Percentiles rank a stretch among this genome's conserved stretches.
Conservation (phyloP, 2,888 invertebrate species). For the Caenorhabditis angaria region DNA sequence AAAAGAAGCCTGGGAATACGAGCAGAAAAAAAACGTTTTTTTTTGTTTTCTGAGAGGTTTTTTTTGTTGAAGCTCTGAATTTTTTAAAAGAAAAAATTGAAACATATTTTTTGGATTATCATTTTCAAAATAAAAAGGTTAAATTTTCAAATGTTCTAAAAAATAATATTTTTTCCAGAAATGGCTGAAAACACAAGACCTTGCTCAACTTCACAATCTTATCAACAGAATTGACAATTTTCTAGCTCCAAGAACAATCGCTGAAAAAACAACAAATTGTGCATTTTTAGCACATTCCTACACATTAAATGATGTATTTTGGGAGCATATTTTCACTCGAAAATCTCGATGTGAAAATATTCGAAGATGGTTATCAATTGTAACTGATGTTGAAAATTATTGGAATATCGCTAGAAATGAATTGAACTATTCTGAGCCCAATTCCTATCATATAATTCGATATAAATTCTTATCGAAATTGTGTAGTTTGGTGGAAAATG, state of each 20-base stretch:
- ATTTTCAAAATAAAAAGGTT: constrained; percentile 1
- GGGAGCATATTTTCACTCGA: constrained; percentile 34
- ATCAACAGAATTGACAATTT: constrained; percentile 33
- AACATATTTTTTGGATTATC: too few relatives aligned
- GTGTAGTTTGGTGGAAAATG: constrained; percentile 89
- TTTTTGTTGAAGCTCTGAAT: too few relatives aligned
- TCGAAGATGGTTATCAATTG: not conserved
- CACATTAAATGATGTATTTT: constrained; percentile 73
- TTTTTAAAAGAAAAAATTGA: too few relatives aligned
- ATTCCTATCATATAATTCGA: not conserved
- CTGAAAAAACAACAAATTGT: constrained; percentile 76
- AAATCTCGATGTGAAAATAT: constrained; percentile 21
- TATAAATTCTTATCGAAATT: constrained; percentile 72
- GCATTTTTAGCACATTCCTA: constrained; percentile 86
- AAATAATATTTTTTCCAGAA: constrained; percentile 2
- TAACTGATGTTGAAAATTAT: constrained; percentile 3
- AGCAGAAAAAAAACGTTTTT: not conserved
- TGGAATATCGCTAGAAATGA: not conserved
- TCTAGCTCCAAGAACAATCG: constrained; percentile 17
- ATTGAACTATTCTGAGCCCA: not conserved
- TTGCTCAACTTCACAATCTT: constrained; percentile 26
- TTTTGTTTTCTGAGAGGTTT: too few relatives aligned
- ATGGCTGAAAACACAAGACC: constrained; percentile 1
- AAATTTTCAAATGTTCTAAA: constrained; percentile 1
- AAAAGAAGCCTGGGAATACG: too few relatives aligned